Percentiles rank a stretch among this genome's conserved stretches.
Conservation (phyloP, 2,797 vertebrate species). For the Lutjanus argentimaculatus region DNA sequence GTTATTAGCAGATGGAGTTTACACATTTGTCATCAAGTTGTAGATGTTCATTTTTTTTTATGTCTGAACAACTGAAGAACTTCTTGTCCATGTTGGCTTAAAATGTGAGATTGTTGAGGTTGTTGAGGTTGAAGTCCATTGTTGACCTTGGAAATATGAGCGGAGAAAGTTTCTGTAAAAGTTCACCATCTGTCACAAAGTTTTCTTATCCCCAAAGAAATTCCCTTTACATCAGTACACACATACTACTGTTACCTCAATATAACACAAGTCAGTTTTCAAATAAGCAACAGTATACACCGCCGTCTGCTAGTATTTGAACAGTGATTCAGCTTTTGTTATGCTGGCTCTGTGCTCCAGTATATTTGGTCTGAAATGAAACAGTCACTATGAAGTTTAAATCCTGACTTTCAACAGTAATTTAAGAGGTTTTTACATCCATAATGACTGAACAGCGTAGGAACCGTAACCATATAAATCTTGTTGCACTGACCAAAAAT, state of each 20-base stretch:
- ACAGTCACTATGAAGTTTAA: background rate
- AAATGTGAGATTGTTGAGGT: background rate
- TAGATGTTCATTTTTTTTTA: background rate
- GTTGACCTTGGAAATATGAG: background rate
- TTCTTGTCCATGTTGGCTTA: background rate
- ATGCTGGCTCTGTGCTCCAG: background rate
- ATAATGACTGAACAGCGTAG: background rate
- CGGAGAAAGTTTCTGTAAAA: background rate
- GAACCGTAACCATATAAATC: background rate
- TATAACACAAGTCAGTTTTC: background rate
- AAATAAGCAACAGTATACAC: background rate
- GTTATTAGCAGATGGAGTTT: background rate
- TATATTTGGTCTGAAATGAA: conserved; percentile 16
- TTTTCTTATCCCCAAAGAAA: background rate
- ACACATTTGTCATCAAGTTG: background rate
- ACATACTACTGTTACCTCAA: background rate
- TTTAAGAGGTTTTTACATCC: background rate
- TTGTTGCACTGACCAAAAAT: background rate
- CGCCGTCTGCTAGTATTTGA: background rate
- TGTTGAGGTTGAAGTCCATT: background rate
- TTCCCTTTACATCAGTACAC: background rate
- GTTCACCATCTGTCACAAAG: background rate
- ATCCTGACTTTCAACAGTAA: background rate
- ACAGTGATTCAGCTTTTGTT: conserved; percentile 18
- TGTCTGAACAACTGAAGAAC: background rate